Evolutionary conservation across 2,797 vertebrate species (phyloP).

Genomic region (Lepus townsendii): DNA sequence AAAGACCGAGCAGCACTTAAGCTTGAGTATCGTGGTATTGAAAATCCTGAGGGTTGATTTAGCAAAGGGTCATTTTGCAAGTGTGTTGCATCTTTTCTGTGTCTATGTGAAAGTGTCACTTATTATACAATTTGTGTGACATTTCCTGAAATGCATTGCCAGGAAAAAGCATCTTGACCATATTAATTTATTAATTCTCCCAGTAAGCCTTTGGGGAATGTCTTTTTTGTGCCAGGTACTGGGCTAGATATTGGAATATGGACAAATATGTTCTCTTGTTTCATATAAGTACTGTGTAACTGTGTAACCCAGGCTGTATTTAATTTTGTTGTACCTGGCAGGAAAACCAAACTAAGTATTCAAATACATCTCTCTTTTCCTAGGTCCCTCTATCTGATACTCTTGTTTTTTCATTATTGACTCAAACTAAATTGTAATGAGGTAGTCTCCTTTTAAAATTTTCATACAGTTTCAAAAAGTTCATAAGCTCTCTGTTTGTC

Average conservation of each 20-base stretch:
- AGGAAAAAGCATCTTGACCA: not conserved
- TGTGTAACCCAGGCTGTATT: not conserved
- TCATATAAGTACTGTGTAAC: not conserved
- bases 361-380: not conserved
- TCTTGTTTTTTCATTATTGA: conserved; percentile 45
- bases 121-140: conserved; percentile 4
- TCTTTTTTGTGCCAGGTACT: not conserved
- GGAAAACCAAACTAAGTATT: not conserved
- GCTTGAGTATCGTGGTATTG: not conserved
- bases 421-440: conserved; percentile 20
- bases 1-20: conserved; percentile 16
- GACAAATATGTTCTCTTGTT: not conserved
- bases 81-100: conserved; percentile 38
- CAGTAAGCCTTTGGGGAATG: not conserved
- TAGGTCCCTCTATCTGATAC: not conserved
- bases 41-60: not conserved
- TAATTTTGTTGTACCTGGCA: not conserved
- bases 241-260: not conserved
- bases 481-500: not conserved
- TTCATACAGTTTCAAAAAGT: not conserved
- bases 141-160: conserved; percentile 49
- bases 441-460: not conserved
- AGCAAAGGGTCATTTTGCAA: conserved; percentile 23
- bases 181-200: conserved; percentile 48
- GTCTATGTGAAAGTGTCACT: conserved; percentile 35